Evolutionary conservation across 2,113 vertebrate species (phyloP), one percentile per base, ranked within the genome.

Genomic region (Grammomys dolichurus): DNA sequence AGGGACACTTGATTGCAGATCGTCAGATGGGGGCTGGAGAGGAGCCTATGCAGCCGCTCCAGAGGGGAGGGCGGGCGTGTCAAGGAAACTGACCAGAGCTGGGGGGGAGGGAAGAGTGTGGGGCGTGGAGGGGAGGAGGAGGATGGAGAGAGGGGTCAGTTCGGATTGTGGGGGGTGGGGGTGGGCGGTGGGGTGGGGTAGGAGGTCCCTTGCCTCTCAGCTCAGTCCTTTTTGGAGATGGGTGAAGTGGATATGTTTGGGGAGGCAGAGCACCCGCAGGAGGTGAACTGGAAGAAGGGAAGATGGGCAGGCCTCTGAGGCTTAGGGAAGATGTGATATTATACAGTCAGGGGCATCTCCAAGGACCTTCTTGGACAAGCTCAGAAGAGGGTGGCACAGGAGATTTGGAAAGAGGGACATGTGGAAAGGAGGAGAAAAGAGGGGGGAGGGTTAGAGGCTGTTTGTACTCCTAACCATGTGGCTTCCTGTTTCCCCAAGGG

Each of bases 141-240:
- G 31, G 9, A 31, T 12, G 80, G 60, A 24, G 84, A n/a, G 46
- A 70, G 31, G 26, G 3, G 16, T 5, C 0, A 19, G 43, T 58
- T 16, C 43, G 14, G 31, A 54, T 4, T 14, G n/a, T 22, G 58
- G 5, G 43, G 11, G 24, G 2, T 40, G 1, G 11, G 5, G 2
- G 48, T 0, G 0, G 9, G 81, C 51, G 24, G 16, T 17, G n/a
- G n/a, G 40, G 7, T 12, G 24, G 14, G 65, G 28, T 12, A 12
- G 28, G 28, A 4, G 28, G 65, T 67, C 5, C 40, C 22, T 60
- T 60, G 80, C 80, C 80, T 28, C 56, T 84, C 56, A 63, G 81
- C 13, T 16, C 4, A 0, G 17, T 86, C 63, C 19, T 24, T 36
- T 10, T 22, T n/a, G 43, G 63, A 46, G 48, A 40, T 70, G 58